phyloP scores from a whole-genome alignment of 1,140 invertebrate species.

The Drosophila parabipectinata region DNA sequence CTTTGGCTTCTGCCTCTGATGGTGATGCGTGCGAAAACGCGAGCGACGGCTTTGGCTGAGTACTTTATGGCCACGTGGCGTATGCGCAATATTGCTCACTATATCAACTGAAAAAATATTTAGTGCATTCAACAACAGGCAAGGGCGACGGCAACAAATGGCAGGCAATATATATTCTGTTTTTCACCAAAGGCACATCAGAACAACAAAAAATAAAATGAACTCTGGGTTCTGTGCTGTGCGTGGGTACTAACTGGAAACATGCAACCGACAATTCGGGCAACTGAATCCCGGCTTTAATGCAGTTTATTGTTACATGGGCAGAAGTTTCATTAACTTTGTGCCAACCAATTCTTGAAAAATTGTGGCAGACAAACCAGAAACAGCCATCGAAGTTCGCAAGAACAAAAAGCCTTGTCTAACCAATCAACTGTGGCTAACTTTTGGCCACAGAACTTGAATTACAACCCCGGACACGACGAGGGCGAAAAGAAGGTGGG shows the following conservation, averaged over 20 bases:
- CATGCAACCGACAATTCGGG: conserved; percentile 11
- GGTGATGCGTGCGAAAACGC: conserved; percentile 8
- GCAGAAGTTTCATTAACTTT: conserved; percentile 72
- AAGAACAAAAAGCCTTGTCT: conserved; percentile 47
- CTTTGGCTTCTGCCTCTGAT: conserved; percentile 1
- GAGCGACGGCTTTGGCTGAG: conserved; percentile 24
- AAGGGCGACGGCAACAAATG: conserved; percentile 45
- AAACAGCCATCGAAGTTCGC: conserved; percentile 44
- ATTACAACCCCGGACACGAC: conserved; percentile 62
- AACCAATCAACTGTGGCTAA: conserved; percentile 81
- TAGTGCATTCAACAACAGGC: conserved; percentile 41
- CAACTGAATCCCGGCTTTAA: conserved; percentile 42
- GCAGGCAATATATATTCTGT: conserved; percentile 40
- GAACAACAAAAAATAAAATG: conserved; percentile 16
- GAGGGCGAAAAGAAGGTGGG: conserved; percentile 26
- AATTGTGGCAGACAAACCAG: conserved; percentile 44
- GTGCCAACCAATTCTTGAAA: conserved; percentile 57
- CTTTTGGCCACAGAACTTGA: conserved; percentile 78
- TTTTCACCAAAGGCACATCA: conserved; percentile 19
- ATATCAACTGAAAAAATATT: conserved; percentile 53
- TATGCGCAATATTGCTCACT: conserved; percentile 64
- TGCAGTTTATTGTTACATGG: conserved; percentile 45
- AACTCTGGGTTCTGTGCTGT: conserved; percentile 2
- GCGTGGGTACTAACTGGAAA: conserved; percentile 13
- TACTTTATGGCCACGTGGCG: conserved; percentile 58